Evolutionary conservation across 2,888 invertebrate genomes (phyloP).

Genomic region (Drosophila cognata): DNA sequence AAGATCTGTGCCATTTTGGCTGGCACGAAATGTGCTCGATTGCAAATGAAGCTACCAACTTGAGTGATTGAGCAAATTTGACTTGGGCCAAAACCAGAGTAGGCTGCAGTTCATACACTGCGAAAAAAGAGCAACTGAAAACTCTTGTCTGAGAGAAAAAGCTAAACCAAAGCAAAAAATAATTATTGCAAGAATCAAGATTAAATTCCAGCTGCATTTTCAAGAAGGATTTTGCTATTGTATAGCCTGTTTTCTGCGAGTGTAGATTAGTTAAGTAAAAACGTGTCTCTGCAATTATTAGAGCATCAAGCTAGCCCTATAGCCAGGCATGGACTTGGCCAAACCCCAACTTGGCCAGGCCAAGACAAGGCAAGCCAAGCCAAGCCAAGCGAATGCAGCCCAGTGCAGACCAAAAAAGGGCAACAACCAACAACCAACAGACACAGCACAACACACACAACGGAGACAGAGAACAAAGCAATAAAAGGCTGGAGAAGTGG

Average conservation of each 20-base stretch:
- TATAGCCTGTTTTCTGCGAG: neutral
- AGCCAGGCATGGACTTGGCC: conserved; percentile 21
- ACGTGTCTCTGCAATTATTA: conserved; percentile 62
- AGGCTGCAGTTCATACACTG: conserved; percentile 12
- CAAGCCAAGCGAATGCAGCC: conserved; percentile 56
- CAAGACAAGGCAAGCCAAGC: conserved; percentile 50
- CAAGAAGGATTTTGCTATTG: neutral
- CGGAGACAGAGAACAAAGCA: conserved; percentile 57
- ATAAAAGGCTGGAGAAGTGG: conserved; percentile 67
- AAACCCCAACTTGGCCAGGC: conserved; percentile 46
- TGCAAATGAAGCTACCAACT: conserved; percentile 66
- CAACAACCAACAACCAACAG: conserved; percentile 58
- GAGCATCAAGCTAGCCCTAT: conserved; percentile 50
- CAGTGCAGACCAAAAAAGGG: conserved; percentile 66
- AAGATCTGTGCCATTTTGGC: conserved; percentile 35
- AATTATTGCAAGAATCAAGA: neutral
- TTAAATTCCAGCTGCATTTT: neutral
- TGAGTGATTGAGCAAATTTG: conserved; percentile 70
- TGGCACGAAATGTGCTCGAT: conserved; percentile 57
- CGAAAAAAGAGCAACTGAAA: neutral
- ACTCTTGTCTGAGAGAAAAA: neutral
- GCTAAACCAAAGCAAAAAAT: neutral
- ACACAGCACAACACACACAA: conserved; percentile 27
- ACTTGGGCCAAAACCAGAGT: conserved; percentile 19
- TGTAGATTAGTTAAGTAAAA: conserved; percentile 16